These are phyloP conservation scores for Geodia barretti DNA, from an alignment of 37 sponge, comb jelly and placozoan genomes.

Conservation along the genomic window DNA sequence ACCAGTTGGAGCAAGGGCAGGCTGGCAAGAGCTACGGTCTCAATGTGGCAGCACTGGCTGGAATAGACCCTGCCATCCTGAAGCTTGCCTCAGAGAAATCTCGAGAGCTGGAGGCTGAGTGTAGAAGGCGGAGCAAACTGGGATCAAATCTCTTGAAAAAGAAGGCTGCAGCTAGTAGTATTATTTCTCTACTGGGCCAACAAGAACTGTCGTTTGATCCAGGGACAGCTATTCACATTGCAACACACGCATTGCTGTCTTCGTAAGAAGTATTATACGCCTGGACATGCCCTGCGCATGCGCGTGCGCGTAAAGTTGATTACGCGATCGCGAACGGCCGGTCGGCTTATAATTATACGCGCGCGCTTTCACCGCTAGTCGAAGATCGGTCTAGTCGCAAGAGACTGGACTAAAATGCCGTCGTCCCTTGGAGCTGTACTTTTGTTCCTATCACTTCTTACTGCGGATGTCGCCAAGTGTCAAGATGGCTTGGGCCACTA, in stretches of 20 bases:
- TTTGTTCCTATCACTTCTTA: no score
- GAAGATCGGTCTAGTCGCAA: no score
- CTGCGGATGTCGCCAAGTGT: no score
- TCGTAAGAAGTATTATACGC: no score
- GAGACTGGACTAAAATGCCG: no score
- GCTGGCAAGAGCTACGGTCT: constrained; percentile 62
- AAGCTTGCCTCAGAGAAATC: constrained; percentile 25
- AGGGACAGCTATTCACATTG: background rate
- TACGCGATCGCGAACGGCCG: no score
- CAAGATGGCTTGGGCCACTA: no score
- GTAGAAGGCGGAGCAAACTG: background rate
- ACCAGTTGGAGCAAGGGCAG: constrained; percentile 53
- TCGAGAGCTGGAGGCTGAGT: constrained; percentile 7
- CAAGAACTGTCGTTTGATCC: background rate
- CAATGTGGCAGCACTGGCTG: constrained; percentile 53
- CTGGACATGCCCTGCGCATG: no score
- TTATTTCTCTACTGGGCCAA: background rate
- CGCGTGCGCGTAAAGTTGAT: no score
- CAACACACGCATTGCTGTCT: background rate
- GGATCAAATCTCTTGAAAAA: background rate
- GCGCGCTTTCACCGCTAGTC: no score
- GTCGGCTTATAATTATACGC: no score
- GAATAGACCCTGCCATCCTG: constrained; percentile 20
- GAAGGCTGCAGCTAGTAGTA: background rate
- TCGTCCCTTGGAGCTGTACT: no score